Evolutionary conservation across 1,140 invertebrate genomes (phyloP), one percentile per base, ranked within the genome.

Genomic region (Aphelinus atriplicis): DNA sequence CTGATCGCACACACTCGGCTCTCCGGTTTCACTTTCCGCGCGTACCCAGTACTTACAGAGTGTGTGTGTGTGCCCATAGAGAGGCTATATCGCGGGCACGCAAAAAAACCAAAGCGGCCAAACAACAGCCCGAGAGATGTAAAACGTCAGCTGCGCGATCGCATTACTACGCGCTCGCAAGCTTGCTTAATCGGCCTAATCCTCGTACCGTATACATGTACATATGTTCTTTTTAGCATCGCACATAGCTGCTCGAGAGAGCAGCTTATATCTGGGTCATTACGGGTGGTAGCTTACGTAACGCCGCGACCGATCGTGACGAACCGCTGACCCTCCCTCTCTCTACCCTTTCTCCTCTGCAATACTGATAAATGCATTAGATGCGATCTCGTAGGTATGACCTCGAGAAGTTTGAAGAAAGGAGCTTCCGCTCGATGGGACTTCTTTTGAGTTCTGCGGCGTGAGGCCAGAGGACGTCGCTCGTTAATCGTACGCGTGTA

Each of bases 251-350:
- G 53, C 45, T n/a, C 47, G 50, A 58, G 50, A 64, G 53, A 58
- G 45, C 48, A 50, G 70, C 60, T 63, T 55, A 58, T 73, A 73
- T 76, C 73, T 73, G 66, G 73, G 60, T 70, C 61, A 70, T 70
- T 64, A 56, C 51, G 61, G 45, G 26, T 26, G 26, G 26, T 0
- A 26, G 47, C 57, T 69, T 74, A 63, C 73, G 73, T 75, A 69
- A 75, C 51, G 6, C n/a, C 61, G 61, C 73, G 73, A 26, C 53
- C 66, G 64, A 45, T 64, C 65, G 65, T 63, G 58, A 74, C 51
- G 57, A 69, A 0, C 51, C 51, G 51, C 4, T 9, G 4, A 4
- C 51, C 51, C 51, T 53, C 51, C 51, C 51, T 53, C 51, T 53
- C 51, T 53, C 51, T 53, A 53, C 4, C 4, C 51, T 53, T 6